phyloP scores from a whole-genome alignment of 2,888 invertebrate genomes.

The Noctuana brunneofusca region DNA sequence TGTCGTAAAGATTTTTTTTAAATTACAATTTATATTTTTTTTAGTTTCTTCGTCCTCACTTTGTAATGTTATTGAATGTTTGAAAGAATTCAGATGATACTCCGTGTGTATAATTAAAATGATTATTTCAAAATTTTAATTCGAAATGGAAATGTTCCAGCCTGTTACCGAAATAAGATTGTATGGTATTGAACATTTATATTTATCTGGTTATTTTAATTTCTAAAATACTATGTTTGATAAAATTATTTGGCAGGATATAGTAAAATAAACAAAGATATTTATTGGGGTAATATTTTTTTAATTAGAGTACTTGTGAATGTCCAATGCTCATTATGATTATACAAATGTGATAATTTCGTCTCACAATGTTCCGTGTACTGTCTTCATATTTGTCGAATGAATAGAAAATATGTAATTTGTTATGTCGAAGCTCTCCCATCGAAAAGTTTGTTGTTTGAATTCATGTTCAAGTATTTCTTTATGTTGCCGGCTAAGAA shows the following conservation, averaged over 20 bases:
- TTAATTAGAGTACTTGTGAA: slow-evolving; percentile 1
- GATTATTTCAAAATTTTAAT: background rate
- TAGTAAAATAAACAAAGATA: background rate
- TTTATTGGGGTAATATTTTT: slow-evolving; percentile 6
- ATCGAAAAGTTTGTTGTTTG: slow-evolving; percentile 41
- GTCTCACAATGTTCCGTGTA: slow-evolving; percentile 12
- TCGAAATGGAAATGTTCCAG: background rate
- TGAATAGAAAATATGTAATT: slow-evolving; percentile 17
- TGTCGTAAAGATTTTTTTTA: slow-evolving; percentile 35
- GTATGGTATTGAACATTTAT: too few relatives aligned
- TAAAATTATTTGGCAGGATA: too few relatives aligned
- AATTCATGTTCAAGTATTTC: slow-evolving; percentile 43
- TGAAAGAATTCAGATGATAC: slow-evolving; percentile 14
- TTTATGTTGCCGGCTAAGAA: slow-evolving; percentile 68
- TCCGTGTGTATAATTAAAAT: background rate
- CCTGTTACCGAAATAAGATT: too few relatives aligned
- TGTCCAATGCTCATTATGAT: slow-evolving; percentile 21
- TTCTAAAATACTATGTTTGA: too few relatives aligned
- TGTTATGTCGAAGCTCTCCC: slow-evolving; percentile 39
- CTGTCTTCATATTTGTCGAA: slow-evolving; percentile 6
- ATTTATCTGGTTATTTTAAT: too few relatives aligned
- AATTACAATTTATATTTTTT: slow-evolving; percentile 11
- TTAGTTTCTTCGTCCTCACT: slow-evolving; percentile 11
- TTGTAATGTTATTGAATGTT: background rate
- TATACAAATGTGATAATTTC: slow-evolving; percentile 26